Conservation (phyloP, 2,888 invertebrate species). For the Aethes cnicana region DNA sequence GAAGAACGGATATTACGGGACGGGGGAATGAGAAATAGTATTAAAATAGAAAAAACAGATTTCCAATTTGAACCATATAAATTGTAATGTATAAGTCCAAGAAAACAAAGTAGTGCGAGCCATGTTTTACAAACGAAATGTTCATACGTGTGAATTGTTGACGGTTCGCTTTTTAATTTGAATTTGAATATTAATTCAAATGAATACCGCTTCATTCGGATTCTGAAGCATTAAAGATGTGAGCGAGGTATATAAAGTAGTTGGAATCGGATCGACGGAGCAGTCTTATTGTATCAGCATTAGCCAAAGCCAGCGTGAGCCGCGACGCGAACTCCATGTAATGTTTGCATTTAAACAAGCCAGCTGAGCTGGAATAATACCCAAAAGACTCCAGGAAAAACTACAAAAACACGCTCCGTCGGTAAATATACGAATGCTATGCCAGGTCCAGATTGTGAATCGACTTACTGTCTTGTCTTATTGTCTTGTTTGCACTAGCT, state of each 20-base stretch:
- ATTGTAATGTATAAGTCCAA: no score
- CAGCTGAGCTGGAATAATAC: constrained; percentile 24
- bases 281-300: constrained; percentile 56
- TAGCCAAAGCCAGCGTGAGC: constrained; percentile 51
- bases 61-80: no score
- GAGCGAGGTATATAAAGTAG: constrained; percentile 8
- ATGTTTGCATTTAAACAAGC: constrained; percentile 46
- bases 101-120: no score
- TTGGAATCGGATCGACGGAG: constrained; percentile 35
- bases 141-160: neutral
- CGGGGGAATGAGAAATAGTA: no score
- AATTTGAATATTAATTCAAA: no score
- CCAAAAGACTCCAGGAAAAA: constrained; percentile 11
- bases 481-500: no score
- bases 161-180: no score
- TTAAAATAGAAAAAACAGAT: no score
- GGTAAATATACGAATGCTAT: neutral
- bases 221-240: neutral
- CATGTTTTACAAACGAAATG: neutral
- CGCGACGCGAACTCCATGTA: constrained; percentile 44
- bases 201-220: no score
- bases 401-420: constrained; percentile 5
- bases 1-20: no score
- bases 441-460: neutral
- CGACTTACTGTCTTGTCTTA: no score